A percentile compares a stretch with the other conserved stretches of the same genome.
These are phyloP conservation scores for Silurus meridionalis DNA, from an alignment of 2,113 vertebrate species.

Conservation along the genomic window DNA sequence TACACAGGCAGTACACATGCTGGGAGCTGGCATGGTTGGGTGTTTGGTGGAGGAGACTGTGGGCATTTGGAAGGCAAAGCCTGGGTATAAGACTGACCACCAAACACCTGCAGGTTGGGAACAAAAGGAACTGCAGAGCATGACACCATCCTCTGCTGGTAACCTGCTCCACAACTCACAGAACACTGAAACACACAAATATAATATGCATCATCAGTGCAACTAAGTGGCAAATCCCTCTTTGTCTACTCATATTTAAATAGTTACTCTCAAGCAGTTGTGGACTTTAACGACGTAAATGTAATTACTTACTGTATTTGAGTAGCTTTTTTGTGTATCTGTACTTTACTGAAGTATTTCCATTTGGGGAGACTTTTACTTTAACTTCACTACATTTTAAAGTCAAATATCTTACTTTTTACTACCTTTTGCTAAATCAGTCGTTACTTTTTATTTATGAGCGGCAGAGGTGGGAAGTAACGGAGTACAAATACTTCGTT, in stretches of 20 bases:
- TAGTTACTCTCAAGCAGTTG: too few relatives aligned
- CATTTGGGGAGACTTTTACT: too few relatives aligned
- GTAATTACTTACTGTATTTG: too few relatives aligned
- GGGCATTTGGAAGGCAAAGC: conserved; percentile 69
- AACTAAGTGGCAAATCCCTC: not conserved
- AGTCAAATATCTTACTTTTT: too few relatives aligned
- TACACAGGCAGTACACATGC: conserved; percentile 74
- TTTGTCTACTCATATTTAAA: not conserved
- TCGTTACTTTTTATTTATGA: too few relatives aligned
- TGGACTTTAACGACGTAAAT: too few relatives aligned
- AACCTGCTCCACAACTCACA: conserved; percentile 76
- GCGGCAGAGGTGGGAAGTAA: too few relatives aligned
- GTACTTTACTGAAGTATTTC: too few relatives aligned
- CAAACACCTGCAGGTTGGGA: conserved; percentile 48
- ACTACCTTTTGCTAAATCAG: too few relatives aligned
- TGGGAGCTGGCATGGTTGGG: conserved; percentile 72
- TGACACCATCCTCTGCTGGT: conserved; percentile 76
- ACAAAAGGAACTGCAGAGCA: conserved; percentile 71
- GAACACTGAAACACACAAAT: conserved; percentile 77
- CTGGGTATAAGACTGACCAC: conserved; percentile 57
- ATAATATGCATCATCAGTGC: not conserved
- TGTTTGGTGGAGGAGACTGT: conserved; percentile 62
- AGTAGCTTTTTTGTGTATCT: too few relatives aligned
- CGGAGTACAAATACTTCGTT: too few relatives aligned
- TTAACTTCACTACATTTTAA: too few relatives aligned